Evolutionary conservation across 1,140 invertebrate genomes (phyloP), one percentile per base, ranked within the genome.

Genomic region (Brachystomella parvula): DNA sequence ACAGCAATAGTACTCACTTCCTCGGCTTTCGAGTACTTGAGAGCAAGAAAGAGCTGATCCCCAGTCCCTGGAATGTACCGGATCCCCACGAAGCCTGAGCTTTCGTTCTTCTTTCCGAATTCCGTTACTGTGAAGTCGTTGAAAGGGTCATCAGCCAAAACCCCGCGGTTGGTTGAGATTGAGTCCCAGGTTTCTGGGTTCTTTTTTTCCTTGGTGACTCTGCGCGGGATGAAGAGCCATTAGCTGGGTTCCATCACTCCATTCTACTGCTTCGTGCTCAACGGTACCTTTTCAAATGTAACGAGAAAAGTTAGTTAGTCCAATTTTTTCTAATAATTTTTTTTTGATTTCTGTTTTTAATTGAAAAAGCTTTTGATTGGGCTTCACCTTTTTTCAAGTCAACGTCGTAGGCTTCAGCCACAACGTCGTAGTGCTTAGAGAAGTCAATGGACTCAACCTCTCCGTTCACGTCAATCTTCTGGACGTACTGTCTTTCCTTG

Each of bases 81-180:
- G 78, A 99, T 98, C 72, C 91, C 94, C 2, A 94, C 96, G 80
- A 94, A 98, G 1, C 96, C 96, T 77, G 89, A 87, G 0, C 90
- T 88, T 24, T 87, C 87, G 64, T 83, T 77, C 15, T 84, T 79
- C 66, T 85, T 84, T 57, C 89, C 89, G 57, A 87, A 75, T 71
- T 75, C 68, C 2, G 74, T 79, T 32, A 87, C 83, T 75, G 85
- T 77, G 65, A 96, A 81, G 74, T 86, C 76, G 6, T 80, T 79
- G 75, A 98, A 96, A 74, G 86, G 78, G 74, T 88, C 87, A 79
- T 95, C 86, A 17, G 92, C 86, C 0, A 83, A 86, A 61, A 99
- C 83, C 67, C 99, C 78, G 29, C 94, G 79, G 78, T 98, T 97
- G 71, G 94, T 95, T 12, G 92, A 94, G 81, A 86, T 87, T 19